Evolutionary conservation across 2,888 invertebrate genomes (phyloP).

Genomic region (Erpobdella octoculata): DNA sequence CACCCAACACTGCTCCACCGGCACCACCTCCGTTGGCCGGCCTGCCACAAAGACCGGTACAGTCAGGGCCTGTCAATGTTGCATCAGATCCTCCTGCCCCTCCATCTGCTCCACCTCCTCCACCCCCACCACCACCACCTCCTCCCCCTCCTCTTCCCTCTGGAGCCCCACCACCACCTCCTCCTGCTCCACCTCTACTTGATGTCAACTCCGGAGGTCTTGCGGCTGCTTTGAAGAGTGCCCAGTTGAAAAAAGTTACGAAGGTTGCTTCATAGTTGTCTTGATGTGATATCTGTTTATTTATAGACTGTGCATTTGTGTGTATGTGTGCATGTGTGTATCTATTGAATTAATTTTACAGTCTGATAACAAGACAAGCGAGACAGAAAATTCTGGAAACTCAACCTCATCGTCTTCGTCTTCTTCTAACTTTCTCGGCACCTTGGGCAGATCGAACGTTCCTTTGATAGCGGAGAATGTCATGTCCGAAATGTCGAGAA

Average conservation of each 20-base stretch:
- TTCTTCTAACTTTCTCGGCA: constrained; percentile 4
- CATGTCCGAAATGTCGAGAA: constrained; percentile 23
- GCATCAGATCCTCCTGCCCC: not conserved
- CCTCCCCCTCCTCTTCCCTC: constrained; percentile 58
- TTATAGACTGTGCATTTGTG: too few species aligned
- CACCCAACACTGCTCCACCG: constrained; percentile 28
- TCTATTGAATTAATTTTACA: not conserved
- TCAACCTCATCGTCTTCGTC: constrained; percentile 22
- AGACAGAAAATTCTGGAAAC: constrained; percentile 23
- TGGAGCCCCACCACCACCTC: constrained; percentile 57
- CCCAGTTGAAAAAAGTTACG: constrained; percentile 57
- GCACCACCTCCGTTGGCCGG: constrained; percentile 33
- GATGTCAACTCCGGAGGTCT: constrained; percentile 37
- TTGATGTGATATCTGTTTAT: not conserved
- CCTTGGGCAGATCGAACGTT: not conserved
- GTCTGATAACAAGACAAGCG: not conserved
- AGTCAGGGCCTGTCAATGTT: not conserved
- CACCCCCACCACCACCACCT: constrained; percentile 44
- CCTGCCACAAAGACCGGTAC: not conserved
- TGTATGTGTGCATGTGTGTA: too few species aligned
- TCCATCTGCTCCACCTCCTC: not conserved
- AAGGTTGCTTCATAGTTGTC: too few species aligned
- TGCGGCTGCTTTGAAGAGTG: constrained; percentile 79
- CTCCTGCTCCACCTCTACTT: constrained; percentile 58
- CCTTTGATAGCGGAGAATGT: constrained; percentile 12